Evolutionary conservation across 2,888 invertebrate genomes (phyloP), one percentile per base, ranked within the genome.

Genomic region (Lasioglossum marginatum): DNA sequence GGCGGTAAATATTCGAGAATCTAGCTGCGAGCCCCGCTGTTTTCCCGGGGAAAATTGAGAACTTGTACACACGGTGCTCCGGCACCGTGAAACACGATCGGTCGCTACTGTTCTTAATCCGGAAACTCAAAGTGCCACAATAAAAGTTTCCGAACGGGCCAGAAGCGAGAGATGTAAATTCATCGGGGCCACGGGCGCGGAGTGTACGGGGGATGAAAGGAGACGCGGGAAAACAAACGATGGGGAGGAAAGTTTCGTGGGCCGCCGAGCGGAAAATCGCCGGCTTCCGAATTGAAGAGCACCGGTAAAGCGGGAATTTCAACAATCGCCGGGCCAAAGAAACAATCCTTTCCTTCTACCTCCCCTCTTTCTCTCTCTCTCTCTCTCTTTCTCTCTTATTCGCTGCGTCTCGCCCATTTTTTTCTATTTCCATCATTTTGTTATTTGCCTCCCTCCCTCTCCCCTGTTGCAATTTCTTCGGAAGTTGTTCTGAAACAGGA

Each of bases 1-100:
- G 34, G 37, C 52, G 81, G 76, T 86, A 86, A 86, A 86, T 86
- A 86, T 86, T 77, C 82, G 27, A 57, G 52, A 43, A 73, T 70
- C 63, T 27, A n/a, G 27, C 63, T 19, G 12, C 31, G 71, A 14
- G 48, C 12, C 37, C 23, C 66, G 79, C 6, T 34, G 31, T 77
- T 71, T 66, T 45, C 37, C 16, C 60, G 14, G 3, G 31, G 60
- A 76, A 81, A 71, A 80, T 85, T n/a, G 52, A 48, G 52, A 68
- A 78, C 23, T 45, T n/a, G 77, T 27, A 63, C 74, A 37, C 57
- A n/a, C 66, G 75, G 6, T 76, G n/a, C 23, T 27, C 34, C 10
- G 57, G 52, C 68, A 40, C 37, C 68, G 74, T 34, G 70, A 84
- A 63, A 68, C 70, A 14, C 63, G 71, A 72, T 76, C 75, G 75